Evolutionary conservation across 2,797 vertebrate genomes (phyloP).

Genomic region (Myotis myotis): DNA sequence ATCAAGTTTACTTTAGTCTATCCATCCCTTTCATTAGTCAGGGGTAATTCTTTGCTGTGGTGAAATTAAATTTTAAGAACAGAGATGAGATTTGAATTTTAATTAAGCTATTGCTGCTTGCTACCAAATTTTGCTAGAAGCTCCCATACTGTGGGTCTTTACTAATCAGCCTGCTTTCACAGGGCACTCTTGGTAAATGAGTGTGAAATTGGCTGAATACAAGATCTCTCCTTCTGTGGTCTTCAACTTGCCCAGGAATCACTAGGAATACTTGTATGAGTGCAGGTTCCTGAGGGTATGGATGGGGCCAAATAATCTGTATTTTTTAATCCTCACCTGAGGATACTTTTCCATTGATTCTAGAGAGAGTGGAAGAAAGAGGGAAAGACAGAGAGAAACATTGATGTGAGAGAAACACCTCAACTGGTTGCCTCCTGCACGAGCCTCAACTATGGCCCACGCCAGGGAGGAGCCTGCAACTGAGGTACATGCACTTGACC

Average conservation of each 20-base stretch:
- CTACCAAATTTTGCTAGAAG: slow-evolving; percentile 8
- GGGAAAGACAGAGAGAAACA: too few species aligned
- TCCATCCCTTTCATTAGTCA: neutral
- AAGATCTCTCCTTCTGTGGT: neutral
- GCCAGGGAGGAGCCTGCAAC: too few species aligned
- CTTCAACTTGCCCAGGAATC: neutral
- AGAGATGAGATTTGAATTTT: slow-evolving; percentile 36
- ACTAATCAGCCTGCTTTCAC: neutral
- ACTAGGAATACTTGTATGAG: neutral
- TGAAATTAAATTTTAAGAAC: slow-evolving; percentile 40
- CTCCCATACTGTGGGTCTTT: neutral
- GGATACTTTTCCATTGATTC: too few species aligned
- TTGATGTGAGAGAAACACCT: too few species aligned
- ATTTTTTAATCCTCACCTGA: neutral
- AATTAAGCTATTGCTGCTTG: neutral
- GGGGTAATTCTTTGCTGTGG: neutral
- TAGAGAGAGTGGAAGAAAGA: too few species aligned
- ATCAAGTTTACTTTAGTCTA: neutral
- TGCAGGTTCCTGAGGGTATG: neutral
- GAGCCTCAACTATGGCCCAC: too few species aligned
- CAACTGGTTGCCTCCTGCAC: too few species aligned
- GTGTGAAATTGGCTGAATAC: neutral
- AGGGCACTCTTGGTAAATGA: neutral
- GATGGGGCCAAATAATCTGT: neutral
- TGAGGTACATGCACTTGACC: too few species aligned